These are phyloP conservation scores for Metellina segmentata DNA, from an alignment of 2,888 invertebrate species.

Conservation along the genomic window DNA sequence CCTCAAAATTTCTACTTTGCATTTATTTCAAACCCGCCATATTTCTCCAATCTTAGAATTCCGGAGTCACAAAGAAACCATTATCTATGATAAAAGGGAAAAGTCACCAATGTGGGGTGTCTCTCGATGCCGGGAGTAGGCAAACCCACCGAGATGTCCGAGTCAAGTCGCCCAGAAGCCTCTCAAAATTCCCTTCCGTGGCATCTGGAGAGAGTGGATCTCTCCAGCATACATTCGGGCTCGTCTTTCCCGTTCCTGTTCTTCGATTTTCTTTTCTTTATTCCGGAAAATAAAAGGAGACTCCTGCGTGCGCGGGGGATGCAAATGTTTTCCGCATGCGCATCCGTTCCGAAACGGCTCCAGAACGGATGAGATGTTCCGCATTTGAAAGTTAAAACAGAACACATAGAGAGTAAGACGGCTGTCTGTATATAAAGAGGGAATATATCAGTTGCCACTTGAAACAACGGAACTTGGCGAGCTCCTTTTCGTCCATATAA, in stretches of 20 bases:
- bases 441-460: slow-evolving; percentile 63
- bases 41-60: background rate
- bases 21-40: background rate
- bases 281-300: background rate
- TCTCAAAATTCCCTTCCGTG: slow-evolving; percentile 5
- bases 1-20: slow-evolving; percentile 4
- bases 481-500: slow-evolving; percentile 34
- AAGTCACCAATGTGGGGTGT: slow-evolving; percentile 49
- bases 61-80: slow-evolving; percentile 16
- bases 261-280: background rate
- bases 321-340: slow-evolving; percentile 47
- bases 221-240: slow-evolving; percentile 52
- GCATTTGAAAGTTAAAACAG: slow-evolving; percentile 75
- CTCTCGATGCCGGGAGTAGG: background rate
- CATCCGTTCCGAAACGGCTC: slow-evolving; percentile 12
- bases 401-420: slow-evolving; percentile 26
- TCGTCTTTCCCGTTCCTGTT: background rate
- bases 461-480: slow-evolving; percentile 51
- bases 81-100: slow-evolving; percentile 42
- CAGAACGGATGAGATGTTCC: slow-evolving; percentile 48
- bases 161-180: slow-evolving; percentile 4
- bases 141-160: slow-evolving; percentile 8
- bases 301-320: slow-evolving; percentile 10
- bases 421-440: slow-evolving; percentile 50
- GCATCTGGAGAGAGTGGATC: slow-evolving; percentile 36